phyloP scores from a whole-genome alignment of 2,888 invertebrate species.

The Eristalis pertinax region DNA sequence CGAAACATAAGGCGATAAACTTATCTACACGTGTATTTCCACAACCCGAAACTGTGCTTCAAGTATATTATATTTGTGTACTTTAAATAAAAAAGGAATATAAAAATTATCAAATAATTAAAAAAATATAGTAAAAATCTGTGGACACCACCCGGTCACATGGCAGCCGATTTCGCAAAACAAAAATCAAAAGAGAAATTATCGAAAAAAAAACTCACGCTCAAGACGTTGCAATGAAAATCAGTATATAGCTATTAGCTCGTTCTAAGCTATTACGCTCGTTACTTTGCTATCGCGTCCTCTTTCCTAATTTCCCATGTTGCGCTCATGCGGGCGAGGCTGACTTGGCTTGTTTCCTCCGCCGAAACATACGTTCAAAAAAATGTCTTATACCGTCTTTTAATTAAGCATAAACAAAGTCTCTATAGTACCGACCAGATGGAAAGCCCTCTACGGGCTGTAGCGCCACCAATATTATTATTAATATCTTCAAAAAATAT shows the following conservation, averaged over 20 bases:
- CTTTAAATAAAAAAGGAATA: not conserved
- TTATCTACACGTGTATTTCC: constrained; percentile 48
- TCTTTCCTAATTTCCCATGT: constrained; percentile 31
- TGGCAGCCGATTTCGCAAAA: constrained; percentile 6
- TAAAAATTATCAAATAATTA: too few relatives aligned
- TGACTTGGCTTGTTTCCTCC: not conserved
- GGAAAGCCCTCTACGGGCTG: too few relatives aligned
- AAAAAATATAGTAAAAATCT: too few relatives aligned
- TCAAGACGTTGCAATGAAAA: constrained; percentile 68
- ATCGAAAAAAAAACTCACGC: constrained; percentile 43
- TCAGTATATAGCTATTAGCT: constrained; percentile 23
- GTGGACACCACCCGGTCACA: not conserved
- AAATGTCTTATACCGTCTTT: not conserved
- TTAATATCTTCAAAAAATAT: constrained; percentile 32
- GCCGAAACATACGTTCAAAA: not conserved
- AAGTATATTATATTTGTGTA: not conserved
- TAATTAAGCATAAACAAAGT: too few relatives aligned
- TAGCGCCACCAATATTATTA: too few relatives aligned
- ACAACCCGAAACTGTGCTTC: too few relatives aligned
- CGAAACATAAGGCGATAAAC: constrained; percentile 57
- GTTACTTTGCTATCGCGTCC: constrained; percentile 29
- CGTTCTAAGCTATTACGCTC: constrained; percentile 39
- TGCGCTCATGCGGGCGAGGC: constrained; percentile 50
- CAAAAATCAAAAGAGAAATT: constrained; percentile 44
- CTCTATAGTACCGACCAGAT: too few relatives aligned